A percentile compares a stretch with the other conserved stretches of the same genome.
Conservation (phyloP, 2,888 invertebrate genomes). For the Heterodera filipjevi region DNA sequence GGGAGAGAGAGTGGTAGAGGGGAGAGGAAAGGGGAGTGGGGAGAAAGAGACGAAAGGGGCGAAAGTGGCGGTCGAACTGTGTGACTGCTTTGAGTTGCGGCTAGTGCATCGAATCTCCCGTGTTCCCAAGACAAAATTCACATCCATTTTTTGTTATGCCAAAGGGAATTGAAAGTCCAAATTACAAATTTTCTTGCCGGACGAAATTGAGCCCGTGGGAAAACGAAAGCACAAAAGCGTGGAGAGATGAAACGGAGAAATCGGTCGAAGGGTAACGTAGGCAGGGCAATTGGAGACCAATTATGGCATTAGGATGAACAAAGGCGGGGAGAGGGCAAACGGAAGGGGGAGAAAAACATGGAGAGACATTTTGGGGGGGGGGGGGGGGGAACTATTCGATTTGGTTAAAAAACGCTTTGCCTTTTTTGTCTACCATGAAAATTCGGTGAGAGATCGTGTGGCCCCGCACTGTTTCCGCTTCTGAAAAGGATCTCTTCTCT, state of each 20-base stretch:
- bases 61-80: neutral
- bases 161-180: neutral
- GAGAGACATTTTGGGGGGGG: too few relatives aligned
- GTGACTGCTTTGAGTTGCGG: neutral
- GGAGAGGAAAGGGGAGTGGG: too few relatives aligned
- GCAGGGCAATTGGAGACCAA: slow-evolving; percentile 14
- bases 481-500: neutral
- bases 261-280: slow-evolving; percentile 12
- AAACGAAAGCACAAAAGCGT: neutral
- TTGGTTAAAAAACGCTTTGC: too few relatives aligned
- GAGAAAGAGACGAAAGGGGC: neutral
- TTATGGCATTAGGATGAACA: neutral
- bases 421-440: too few relatives aligned
- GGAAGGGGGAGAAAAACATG: neutral
- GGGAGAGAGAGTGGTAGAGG: neutral
- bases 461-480: neutral
- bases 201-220: slow-evolving; percentile 44
- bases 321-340: neutral
- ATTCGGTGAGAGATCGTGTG: too few relatives aligned
- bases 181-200: slow-evolving; percentile 19
- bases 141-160: slow-evolving; percentile 8
- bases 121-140: slow-evolving; percentile 10
- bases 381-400: too few relatives aligned
- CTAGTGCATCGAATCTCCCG: neutral
- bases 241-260: slow-evolving; percentile 11